Evolutionary conservation across 2,113 vertebrate genomes (phyloP), one percentile per base, ranked within the genome.

Genomic region (Epinephelus moara): DNA sequence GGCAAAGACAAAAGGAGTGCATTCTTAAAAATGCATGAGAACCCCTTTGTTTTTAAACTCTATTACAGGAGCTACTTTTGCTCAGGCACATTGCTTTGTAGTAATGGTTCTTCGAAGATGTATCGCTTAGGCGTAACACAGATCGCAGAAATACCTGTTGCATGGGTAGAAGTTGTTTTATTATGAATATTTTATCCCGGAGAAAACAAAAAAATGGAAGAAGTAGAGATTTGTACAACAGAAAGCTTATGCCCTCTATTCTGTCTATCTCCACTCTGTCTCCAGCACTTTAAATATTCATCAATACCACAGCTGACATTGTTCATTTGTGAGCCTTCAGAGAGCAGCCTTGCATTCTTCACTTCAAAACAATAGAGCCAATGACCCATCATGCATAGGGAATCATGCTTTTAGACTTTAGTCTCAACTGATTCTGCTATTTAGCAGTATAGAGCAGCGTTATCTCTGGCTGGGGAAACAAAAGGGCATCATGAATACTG

Each of bases 271-370:
- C 84, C 88, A 89, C 75, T 83, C 90, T 91, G 84, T 89, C 88
- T 90, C 53, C 14, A 7, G 53, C 50, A 63, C 49, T 87, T 96
- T 85, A 94, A 96, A 95, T 93, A 95, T 96, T 94, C 86, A 96
- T 87, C 89, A 86, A 72, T 67, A 61, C 62, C 61, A 63, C 80
- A 67, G 68, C 87, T 87, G 90, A 75, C 91, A 93, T 91, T 93
- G 89, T 94, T 94, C 85, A 80, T 84, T 82, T 79, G 81, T 78
- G 77, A 42, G 61, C 59, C 83, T 86, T 89, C 68, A 37, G 81
- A 87, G 47, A 88, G 69, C 67, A 70, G 81, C 69, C 50, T 70
- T 56, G 66, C 85, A 60, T 86, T 86, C 82, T 78, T 80, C 73
- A 33, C 84, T 70, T 78, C 57, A 85, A 88, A 90, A 94, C 89